phyloP scores from a whole-genome alignment of 2,888 invertebrate genomes.

The Metalampra italica region DNA sequence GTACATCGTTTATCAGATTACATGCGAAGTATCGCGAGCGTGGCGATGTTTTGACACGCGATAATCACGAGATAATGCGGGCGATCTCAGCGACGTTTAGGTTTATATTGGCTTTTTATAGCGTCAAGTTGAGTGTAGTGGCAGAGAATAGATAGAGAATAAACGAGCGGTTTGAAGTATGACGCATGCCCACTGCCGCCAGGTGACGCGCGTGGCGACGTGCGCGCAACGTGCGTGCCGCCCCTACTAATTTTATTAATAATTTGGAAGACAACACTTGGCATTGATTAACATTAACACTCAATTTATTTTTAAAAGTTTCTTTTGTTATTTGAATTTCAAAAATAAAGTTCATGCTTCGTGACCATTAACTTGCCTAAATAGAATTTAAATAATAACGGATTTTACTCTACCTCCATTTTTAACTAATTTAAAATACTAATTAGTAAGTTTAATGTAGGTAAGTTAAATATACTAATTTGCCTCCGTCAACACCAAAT shows the following conservation, averaged over 20 bases:
- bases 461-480: too few species aligned
- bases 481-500: too few species aligned
- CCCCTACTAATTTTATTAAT: slow-evolving; percentile 22
- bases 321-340: neutral
- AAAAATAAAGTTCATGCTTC: too few species aligned
- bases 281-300: slow-evolving; percentile 3
- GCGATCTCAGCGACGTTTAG: slow-evolving; percentile 74
- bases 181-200: slow-evolving; percentile 42
- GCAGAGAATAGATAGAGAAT: slow-evolving; percentile 51
- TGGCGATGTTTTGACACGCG: slow-evolving; percentile 80
- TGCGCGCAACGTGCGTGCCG: slow-evolving; percentile 23
- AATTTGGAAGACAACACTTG: neutral
- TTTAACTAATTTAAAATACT: too few species aligned
- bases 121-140: slow-evolving; percentile 47
- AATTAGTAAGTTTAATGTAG: too few species aligned
- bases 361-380: too few species aligned
- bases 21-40: slow-evolving; percentile 79
- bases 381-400: too few species aligned
- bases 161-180: slow-evolving; percentile 44
- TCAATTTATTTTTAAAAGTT: neutral
- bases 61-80: slow-evolving; percentile 79
- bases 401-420: too few species aligned
- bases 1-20: slow-evolving; percentile 81
- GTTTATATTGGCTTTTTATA: slow-evolving; percentile 77
- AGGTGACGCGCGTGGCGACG: slow-evolving; percentile 36